Conservation (phyloP, 2,888 invertebrate genomes). For the Proisotoma minuta region DNA sequence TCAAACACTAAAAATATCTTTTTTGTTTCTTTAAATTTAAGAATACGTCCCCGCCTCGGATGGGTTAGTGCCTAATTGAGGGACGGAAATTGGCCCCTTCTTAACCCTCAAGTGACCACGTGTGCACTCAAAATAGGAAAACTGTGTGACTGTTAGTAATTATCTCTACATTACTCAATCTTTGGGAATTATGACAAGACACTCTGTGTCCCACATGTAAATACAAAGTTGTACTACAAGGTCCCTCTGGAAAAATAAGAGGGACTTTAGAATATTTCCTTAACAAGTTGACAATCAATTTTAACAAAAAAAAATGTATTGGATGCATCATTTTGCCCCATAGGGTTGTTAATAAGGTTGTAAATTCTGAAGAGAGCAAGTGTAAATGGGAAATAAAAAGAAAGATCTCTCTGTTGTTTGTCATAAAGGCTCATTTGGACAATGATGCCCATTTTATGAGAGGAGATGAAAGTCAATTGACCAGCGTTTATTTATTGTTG, state of each 20-base stretch:
- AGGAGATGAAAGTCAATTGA: slow-evolving; percentile 18
- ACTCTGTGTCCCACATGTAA: not conserved
- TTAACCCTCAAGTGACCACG: not conserved
- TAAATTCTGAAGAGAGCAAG: not conserved
- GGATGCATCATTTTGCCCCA: too few relatives aligned
- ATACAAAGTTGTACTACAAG: slow-evolving; percentile 10
- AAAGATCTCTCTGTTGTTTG: slow-evolving; percentile 14
- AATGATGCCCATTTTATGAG: slow-evolving; percentile 14
- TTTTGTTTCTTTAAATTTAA: not conserved
- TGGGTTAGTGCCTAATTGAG: slow-evolving; percentile 14
- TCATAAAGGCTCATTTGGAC: slow-evolving; percentile 11
- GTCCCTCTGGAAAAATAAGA: slow-evolving; percentile 11
- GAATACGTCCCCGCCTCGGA: not conserved
- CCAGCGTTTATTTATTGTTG: slow-evolving; percentile 14
- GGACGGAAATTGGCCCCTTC: slow-evolving; percentile 11
- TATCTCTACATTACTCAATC: not conserved
- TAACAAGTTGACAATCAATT: not conserved
- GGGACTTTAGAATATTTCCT: not conserved
- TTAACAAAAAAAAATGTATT: too few relatives aligned
- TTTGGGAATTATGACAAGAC: slow-evolving; percentile 10
- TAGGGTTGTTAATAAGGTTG: not conserved
- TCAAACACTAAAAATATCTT: slow-evolving; percentile 12
- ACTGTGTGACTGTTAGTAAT: not conserved
- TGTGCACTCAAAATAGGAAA: not conserved
- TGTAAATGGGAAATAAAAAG: not conserved